phyloP scores from a whole-genome alignment of 2,888 invertebrate genomes.

The Drosophila rubida region DNA sequence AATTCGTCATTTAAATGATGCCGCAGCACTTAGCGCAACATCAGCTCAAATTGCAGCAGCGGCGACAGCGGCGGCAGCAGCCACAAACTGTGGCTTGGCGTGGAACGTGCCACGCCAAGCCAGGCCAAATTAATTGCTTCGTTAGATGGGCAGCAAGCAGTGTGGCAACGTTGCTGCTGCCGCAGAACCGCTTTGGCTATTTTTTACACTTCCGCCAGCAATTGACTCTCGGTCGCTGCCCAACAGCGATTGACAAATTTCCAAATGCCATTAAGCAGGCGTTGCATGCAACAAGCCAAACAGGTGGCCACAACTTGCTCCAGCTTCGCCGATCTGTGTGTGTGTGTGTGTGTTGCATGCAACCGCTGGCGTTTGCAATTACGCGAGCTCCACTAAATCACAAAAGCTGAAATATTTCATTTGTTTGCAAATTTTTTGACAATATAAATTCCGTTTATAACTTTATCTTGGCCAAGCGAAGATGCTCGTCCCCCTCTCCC shows the following conservation, averaged over 20 bases:
- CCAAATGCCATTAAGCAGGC: conserved; percentile 78
- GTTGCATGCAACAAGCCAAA: conserved; percentile 69
- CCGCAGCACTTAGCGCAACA: conserved; percentile 75
- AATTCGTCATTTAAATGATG: conserved; percentile 78
- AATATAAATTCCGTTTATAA: conserved; percentile 72
- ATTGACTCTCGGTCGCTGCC: conserved; percentile 36
- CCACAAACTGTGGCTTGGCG: conserved; percentile 27
- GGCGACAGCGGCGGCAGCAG: conserved; percentile 30
- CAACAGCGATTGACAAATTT: conserved; percentile 78
- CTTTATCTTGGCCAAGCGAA: conserved; percentile 47
- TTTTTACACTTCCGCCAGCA: conserved; percentile 71
- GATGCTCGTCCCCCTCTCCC: neutral
- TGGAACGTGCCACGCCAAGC: conserved; percentile 77
- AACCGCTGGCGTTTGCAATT: conserved; percentile 68
- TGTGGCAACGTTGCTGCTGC: conserved; percentile 15
- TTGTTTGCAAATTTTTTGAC: conserved; percentile 76
- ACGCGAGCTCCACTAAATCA: conserved; percentile 66
- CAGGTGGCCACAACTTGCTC: conserved; percentile 52
- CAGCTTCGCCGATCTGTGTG: neutral
- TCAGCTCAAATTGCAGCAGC: conserved; percentile 69
- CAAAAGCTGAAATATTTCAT: conserved; percentile 69
- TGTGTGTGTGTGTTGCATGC: conserved; percentile 15
- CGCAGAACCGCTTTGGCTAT: conserved; percentile 63
- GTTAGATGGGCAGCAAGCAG: conserved; percentile 63
- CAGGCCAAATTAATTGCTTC: conserved; percentile 78